Evolutionary conservation across 2,888 invertebrate genomes (phyloP).

Genomic region (Uropetala carovei): DNA sequence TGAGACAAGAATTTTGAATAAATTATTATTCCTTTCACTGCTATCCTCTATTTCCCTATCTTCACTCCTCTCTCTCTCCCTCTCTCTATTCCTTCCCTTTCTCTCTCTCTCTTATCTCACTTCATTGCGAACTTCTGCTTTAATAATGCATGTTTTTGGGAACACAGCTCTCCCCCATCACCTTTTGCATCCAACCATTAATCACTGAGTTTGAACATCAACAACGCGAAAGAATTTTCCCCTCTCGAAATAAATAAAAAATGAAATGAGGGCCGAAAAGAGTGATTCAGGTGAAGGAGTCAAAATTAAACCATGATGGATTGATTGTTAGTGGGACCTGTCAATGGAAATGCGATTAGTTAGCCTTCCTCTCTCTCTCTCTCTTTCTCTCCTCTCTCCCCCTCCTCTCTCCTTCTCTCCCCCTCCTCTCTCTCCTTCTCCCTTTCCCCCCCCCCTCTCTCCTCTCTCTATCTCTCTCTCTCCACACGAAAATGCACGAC

Average conservation of each 20-base stretch:
- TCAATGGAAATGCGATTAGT: not conserved
- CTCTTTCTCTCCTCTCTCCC: no score
- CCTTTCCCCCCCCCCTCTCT: no score
- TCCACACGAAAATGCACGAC: no score
- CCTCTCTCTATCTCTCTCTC: no score
- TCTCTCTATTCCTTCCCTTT: not conserved
- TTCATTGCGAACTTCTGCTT: not conserved
- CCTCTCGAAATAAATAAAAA: not conserved
- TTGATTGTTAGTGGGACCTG: not conserved
- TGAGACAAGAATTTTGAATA: not conserved
- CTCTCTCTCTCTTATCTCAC: not conserved
- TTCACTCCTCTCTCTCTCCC: not conserved
- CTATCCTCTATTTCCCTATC: not conserved
- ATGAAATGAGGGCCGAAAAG: not conserved
- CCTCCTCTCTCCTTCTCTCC: no score
- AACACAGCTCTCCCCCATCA: not conserved
- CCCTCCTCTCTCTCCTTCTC: no score
- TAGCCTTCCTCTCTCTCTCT: not conserved
- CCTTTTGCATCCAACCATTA: not conserved
- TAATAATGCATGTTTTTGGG: constrained; percentile 3
- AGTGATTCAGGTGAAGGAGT: no score
- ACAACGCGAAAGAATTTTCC: not conserved
- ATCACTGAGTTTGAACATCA: not conserved
- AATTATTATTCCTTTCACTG: not conserved
- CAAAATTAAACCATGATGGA: not conserved